These are phyloP conservation scores for Chrysina gloriosa DNA, from an alignment of 2,888 invertebrate genomes.

Conservation along the genomic window DNA sequence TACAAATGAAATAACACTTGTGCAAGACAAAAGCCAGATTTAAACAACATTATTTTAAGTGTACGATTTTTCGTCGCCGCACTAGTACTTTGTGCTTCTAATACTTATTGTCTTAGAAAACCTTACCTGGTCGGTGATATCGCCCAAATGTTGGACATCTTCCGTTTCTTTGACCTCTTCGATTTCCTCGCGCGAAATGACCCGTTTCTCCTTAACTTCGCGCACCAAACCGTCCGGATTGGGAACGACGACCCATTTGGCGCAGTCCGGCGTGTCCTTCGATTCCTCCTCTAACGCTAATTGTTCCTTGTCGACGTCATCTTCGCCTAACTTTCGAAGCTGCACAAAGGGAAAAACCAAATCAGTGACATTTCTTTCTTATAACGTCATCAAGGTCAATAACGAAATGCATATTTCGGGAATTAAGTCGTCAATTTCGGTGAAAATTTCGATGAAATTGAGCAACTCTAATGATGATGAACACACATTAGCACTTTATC, in stretches of 20 bases:
- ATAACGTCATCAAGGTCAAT: too few relatives aligned
- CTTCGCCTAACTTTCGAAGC: slow-evolving; percentile 62
- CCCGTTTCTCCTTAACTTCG: slow-evolving; percentile 82
- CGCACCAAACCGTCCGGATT: slow-evolving; percentile 82
- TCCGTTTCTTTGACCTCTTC: slow-evolving; percentile 87
- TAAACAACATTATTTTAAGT: too few relatives aligned
- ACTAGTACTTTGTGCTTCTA: neutral
- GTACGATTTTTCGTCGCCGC: neutral
- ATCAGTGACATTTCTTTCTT: neutral
- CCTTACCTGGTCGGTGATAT: slow-evolving; percentile 89
- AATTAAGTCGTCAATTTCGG: too few relatives aligned
- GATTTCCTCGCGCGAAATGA: slow-evolving; percentile 84
- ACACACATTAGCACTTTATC: too few relatives aligned
- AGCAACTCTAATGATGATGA: too few relatives aligned
- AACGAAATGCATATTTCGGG: too few relatives aligned
- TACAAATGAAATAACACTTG: too few relatives aligned
- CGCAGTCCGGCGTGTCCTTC: slow-evolving; percentile 46
- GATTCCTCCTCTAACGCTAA: slow-evolving; percentile 52
- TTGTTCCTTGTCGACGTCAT: slow-evolving; percentile 54
- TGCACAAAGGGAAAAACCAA: slow-evolving; percentile 44
- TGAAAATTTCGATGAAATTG: too few relatives aligned
- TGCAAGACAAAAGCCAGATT: too few relatives aligned
- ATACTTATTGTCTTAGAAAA: too few relatives aligned
- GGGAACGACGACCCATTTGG: slow-evolving; percentile 70
- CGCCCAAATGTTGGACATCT: slow-evolving; percentile 84